Evolutionary conservation across 2,888 invertebrate genomes (phyloP).

Genomic region (Gasteruption jaculator): DNA sequence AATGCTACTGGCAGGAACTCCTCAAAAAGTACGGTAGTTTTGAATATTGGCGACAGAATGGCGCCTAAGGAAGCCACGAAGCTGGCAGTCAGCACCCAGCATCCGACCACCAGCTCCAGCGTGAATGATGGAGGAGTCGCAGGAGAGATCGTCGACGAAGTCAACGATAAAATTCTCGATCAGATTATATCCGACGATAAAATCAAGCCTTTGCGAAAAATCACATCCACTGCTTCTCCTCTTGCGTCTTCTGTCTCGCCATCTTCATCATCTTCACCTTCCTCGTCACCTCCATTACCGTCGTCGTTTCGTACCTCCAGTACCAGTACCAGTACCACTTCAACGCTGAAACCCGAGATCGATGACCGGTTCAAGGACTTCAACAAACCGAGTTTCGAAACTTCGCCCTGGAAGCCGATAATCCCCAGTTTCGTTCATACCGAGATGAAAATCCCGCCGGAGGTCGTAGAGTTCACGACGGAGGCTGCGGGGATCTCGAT

Average conservation of each 20-base stretch:
- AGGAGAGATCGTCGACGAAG: no score
- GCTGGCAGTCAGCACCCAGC: background rate
- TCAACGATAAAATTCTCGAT: no score
- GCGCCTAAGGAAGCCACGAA: conserved; percentile 10
- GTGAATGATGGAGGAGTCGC: conserved; percentile 19
- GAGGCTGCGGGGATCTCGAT: background rate
- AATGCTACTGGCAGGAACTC: conserved; percentile 33
- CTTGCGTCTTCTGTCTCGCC: no score
- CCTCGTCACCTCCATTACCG: no score
- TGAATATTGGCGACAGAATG: conserved; percentile 9
- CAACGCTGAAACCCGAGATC: conserved; percentile 6
- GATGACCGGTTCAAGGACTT: conserved; percentile 35
- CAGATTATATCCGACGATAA: conserved; percentile 7
- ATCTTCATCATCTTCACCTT: no score
- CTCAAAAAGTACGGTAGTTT: no score
- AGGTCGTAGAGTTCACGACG: conserved; percentile 2
- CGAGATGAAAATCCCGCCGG: conserved; percentile 31
- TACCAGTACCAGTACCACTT: conserved; percentile 2
- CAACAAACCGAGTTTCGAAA: conserved; percentile 43
- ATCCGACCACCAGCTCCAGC: conserved; percentile 9
- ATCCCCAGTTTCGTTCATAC: conserved; percentile 39
- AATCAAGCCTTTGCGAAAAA: conserved; percentile 8
- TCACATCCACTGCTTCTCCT: conserved; percentile 5
- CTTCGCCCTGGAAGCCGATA: conserved; percentile 47
- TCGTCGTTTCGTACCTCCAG: no score